Percentiles rank a stretch among this genome's conserved stretches.
These are phyloP conservation scores for Dolomedes plantarius DNA, from an alignment of 2,888 invertebrate genomes.

Conservation along the genomic window DNA sequence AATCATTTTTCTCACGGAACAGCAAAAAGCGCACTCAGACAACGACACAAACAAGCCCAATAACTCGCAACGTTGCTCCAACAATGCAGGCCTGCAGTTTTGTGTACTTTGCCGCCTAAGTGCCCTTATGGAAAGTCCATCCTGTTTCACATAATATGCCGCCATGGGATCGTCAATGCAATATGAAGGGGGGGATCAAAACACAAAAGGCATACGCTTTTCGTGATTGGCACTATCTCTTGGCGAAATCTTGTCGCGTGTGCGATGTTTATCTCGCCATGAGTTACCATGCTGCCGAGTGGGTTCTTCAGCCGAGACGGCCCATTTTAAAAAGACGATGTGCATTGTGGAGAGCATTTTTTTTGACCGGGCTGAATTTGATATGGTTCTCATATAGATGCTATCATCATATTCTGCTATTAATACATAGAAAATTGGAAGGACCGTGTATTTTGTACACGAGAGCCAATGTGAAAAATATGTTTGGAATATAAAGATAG, in stretches of 20 bases:
- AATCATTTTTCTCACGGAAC: background rate
- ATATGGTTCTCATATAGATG: slow-evolving; percentile 35
- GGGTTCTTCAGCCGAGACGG: slow-evolving; percentile 18
- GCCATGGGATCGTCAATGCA: slow-evolving; percentile 45
- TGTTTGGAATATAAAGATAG: slow-evolving; percentile 32
- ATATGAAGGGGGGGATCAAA: slow-evolving; percentile 21
- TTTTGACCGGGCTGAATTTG: background rate
- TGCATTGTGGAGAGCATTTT: slow-evolving; percentile 22
- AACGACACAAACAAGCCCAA: background rate
- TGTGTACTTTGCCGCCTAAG: slow-evolving; percentile 5
- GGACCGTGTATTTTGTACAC: slow-evolving; percentile 17
- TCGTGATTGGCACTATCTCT: slow-evolving; percentile 35
- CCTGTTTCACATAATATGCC: slow-evolving; percentile 51
- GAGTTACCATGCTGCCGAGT: slow-evolving; percentile 42
- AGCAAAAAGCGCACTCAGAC: background rate
- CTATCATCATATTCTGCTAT: slow-evolving; percentile 38
- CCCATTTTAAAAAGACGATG: slow-evolving; percentile 31
- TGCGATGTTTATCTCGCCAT: slow-evolving; percentile 59
- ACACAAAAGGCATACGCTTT: slow-evolving; percentile 23
- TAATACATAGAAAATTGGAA: slow-evolving; percentile 53
- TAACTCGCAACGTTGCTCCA: background rate
- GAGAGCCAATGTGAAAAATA: slow-evolving; percentile 31
- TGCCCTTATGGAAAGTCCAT: slow-evolving; percentile 42
- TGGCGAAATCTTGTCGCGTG: slow-evolving; percentile 63
- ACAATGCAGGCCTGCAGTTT: slow-evolving; percentile 10